Evolutionary conservation across 2,888 invertebrate species (phyloP).

Genomic region (Hecatera dysodea): DNA sequence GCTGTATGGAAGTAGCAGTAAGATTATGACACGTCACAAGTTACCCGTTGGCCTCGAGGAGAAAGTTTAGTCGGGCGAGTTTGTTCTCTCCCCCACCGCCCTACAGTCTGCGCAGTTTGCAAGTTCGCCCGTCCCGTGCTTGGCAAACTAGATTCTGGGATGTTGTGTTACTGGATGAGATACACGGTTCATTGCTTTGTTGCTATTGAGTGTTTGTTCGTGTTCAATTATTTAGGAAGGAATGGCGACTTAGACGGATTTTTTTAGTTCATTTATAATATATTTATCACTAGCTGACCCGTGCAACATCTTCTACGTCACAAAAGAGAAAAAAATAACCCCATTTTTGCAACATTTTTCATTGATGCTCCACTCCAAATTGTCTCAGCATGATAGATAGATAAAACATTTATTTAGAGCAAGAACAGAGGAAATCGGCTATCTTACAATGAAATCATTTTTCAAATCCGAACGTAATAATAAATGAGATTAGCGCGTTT

Average conservation of each 20-base stretch:
- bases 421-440: too few relatives aligned
- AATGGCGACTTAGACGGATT: neutral
- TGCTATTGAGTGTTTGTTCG: conserved; percentile 24
- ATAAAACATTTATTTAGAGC: too few relatives aligned
- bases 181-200: conserved; percentile 45
- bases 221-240: neutral
- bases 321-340: too few relatives aligned
- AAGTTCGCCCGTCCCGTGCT: conserved; percentile 72
- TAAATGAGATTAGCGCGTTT: too few relatives aligned
- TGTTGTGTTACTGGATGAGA: conserved; percentile 70
- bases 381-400: too few relatives aligned
- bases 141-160: conserved; percentile 72
- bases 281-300: too few relatives aligned
- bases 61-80: conserved; percentile 80
- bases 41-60: conserved; percentile 78
- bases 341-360: too few relatives aligned
- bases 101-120: conserved; percentile 79
- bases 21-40: conserved; percentile 83
- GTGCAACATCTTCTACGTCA: too few relatives aligned
- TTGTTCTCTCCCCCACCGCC: conserved; percentile 66
- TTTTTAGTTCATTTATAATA: too few relatives aligned
- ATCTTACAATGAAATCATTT: too few relatives aligned
- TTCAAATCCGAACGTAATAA: too few relatives aligned
- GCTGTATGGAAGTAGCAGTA: conserved; percentile 69
- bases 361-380: too few relatives aligned